A percentile compares a stretch with the other conserved stretches of the same genome.
Evolutionary conservation across 1,140 invertebrate species (phyloP).

Genomic region (Lucilia cuprina): DNA sequence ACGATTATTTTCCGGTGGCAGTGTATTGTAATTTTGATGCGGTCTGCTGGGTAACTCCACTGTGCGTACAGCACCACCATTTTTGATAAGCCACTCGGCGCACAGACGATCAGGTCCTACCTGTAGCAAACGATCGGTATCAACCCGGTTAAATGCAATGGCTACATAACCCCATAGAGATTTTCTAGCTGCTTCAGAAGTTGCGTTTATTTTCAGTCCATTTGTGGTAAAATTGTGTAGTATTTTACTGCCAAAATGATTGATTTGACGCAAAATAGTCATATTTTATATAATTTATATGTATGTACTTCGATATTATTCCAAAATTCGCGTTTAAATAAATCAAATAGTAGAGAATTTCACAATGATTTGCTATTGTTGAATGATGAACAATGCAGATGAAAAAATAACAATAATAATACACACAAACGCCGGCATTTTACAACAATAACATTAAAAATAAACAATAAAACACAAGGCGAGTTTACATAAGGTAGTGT

Average conservation of each 20-base stretch:
- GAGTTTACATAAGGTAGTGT: no score
- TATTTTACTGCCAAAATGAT: neutral
- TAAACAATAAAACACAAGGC: no score
- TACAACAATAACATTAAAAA: no score
- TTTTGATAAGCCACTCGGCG: slow-evolving; percentile 73
- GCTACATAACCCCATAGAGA: slow-evolving; percentile 57
- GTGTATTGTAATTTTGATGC: slow-evolving; percentile 73
- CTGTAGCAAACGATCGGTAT: slow-evolving; percentile 45
- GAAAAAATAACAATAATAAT: no score
- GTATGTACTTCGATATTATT: neutral
- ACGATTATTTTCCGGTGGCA: slow-evolving; percentile 65
- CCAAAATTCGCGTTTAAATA: no score
- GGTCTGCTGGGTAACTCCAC: slow-evolving; percentile 64
- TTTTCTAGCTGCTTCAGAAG: neutral
- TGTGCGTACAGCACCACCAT: slow-evolving; percentile 76
- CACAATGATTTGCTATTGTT: no score
- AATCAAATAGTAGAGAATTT: no score
- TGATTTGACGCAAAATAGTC: neutral
- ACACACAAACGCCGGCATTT: no score
- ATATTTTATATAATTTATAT: neutral
- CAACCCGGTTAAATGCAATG: slow-evolving; percentile 58
- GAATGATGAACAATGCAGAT: no score
- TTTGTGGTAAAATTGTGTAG: neutral
- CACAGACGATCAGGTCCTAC: slow-evolving; percentile 58
- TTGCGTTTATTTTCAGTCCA: neutral